These are phyloP conservation scores for Arnoldichthys spilopterus DNA, from an alignment of 2,797 vertebrate species.

Conservation along the genomic window DNA sequence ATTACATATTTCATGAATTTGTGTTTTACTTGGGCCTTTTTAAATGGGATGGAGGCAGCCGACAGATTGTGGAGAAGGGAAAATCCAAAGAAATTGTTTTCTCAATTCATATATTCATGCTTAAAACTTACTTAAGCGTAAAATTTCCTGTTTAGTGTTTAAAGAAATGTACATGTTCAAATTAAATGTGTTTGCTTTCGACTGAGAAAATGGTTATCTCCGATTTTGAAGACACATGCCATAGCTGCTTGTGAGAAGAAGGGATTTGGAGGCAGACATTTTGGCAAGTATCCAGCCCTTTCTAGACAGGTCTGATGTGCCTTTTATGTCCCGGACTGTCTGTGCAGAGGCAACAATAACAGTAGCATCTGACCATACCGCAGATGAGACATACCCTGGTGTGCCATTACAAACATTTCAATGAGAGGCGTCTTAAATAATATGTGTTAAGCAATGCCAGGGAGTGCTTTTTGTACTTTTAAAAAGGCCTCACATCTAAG, in stretches of 20 bases:
- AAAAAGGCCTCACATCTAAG: constrained; percentile 14
- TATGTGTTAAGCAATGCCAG: constrained; percentile 19
- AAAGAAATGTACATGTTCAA: neutral
- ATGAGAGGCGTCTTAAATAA: constrained; percentile 35
- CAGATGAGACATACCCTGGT: constrained; percentile 45
- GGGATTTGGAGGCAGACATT: constrained; percentile 74
- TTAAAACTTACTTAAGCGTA: neutral
- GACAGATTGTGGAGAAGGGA: constrained; percentile 61
- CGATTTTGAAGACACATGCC: constrained; percentile 8
- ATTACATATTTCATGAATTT: constrained; percentile 87
- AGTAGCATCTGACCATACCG: constrained; percentile 47
- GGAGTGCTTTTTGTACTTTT: neutral
- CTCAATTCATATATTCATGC: constrained; percentile 26
- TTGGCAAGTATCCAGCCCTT: constrained; percentile 78
- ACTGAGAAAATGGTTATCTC: neutral
- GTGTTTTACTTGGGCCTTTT: constrained; percentile 70
- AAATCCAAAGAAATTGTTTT: constrained; percentile 39
- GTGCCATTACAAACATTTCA: constrained; percentile 38
- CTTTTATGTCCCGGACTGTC: constrained; percentile 61
- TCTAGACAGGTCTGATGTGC: constrained; percentile 73
- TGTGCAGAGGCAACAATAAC: constrained; percentile 49
- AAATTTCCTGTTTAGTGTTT: neutral
- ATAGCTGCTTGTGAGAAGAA: constrained; percentile 25
- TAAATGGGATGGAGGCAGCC: constrained; percentile 33
- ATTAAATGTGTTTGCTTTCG: neutral